A percentile compares a stretch with the other conserved stretches of the same genome.
These are phyloP conservation scores for Oasisia sp. DNA, from an alignment of 2,888 invertebrate species.

Conservation along the genomic window DNA sequence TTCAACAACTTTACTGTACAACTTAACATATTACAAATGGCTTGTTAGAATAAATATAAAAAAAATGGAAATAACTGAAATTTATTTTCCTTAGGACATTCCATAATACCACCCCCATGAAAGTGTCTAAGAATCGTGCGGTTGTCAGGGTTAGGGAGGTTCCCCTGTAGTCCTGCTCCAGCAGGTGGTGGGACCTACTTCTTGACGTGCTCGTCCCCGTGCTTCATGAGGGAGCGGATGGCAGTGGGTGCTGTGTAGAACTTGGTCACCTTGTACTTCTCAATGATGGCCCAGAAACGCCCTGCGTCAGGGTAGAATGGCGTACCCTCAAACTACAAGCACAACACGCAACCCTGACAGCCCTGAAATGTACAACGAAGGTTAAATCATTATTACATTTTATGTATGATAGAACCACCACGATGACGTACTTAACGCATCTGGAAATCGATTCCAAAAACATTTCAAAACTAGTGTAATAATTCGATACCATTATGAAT, in stretches of 20 bases:
- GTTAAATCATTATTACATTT: background rate
- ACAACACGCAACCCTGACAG: background rate
- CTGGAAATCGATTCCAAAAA: background rate
- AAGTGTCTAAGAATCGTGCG: no score
- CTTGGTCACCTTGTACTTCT: conserved; percentile 91
- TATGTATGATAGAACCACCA: background rate
- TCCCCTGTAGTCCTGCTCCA: background rate
- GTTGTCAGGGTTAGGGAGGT: no score
- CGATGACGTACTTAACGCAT: background rate
- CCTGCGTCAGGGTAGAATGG: conserved; percentile 94
- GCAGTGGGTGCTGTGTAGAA: conserved; percentile 99
- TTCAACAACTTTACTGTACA: no score
- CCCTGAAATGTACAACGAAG: background rate
- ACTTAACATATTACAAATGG: background rate
- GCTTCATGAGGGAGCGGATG: conserved; percentile 94
- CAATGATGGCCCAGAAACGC: conserved; percentile 91
- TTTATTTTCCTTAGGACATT: no score
- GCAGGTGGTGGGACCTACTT: conserved; percentile 69
- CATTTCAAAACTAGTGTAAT: no score
- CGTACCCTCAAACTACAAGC: conserved; percentile 80
- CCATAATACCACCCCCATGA: no score
- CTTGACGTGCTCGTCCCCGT: conserved; percentile 85
- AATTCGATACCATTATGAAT: no score
- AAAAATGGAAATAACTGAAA: no score
- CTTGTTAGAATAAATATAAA: no score